Percentiles rank a stretch among this genome's conserved stretches.
phyloP scores from a whole-genome alignment of 1,140 invertebrate genomes.

The Helicoverpa zea region DNA sequence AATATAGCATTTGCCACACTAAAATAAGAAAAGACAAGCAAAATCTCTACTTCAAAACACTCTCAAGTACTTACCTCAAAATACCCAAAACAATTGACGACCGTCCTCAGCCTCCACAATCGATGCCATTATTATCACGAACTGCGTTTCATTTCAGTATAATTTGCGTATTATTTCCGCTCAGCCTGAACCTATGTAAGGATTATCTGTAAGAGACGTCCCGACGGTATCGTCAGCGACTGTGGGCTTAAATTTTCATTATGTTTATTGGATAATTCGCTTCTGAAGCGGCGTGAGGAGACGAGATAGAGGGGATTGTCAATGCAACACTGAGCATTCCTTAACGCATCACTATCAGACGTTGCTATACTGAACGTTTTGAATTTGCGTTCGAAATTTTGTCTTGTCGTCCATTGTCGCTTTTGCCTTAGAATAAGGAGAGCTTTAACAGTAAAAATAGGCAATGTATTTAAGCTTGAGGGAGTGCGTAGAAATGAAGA shows the following conservation, averaged over 20 bases:
- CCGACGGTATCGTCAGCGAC: conserved; percentile 73
- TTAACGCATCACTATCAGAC: conserved; percentile 60
- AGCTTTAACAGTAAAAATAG: too few relatives aligned
- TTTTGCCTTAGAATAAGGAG: neutral
- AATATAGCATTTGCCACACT: neutral
- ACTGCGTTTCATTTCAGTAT: conserved; percentile 68
- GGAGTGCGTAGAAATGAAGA: too few relatives aligned
- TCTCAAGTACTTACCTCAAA: conserved; percentile 1
- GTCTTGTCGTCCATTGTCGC: neutral
- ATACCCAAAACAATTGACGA: conserved; percentile 33
- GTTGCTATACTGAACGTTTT: neutral
- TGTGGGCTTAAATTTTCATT: conserved; percentile 86
- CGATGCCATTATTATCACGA: conserved; percentile 51
- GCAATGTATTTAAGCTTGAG: neutral
- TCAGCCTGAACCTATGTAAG: conserved; percentile 68
- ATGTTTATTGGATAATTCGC: conserved; percentile 86
- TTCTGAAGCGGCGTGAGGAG: conserved; percentile 74
- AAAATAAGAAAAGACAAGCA: too few relatives aligned
- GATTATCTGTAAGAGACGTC: conserved; percentile 82
- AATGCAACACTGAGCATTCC: conserved; percentile 83
- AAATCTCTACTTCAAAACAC: neutral
- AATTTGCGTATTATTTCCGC: conserved; percentile 77
- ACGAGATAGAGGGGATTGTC: conserved; percentile 81
- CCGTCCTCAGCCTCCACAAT: conserved; percentile 1
- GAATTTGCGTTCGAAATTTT: neutral